Base-by-base conservation (phyloP, 1,140 invertebrate genomes). In the Choristoneura fumiferana region DNA sequence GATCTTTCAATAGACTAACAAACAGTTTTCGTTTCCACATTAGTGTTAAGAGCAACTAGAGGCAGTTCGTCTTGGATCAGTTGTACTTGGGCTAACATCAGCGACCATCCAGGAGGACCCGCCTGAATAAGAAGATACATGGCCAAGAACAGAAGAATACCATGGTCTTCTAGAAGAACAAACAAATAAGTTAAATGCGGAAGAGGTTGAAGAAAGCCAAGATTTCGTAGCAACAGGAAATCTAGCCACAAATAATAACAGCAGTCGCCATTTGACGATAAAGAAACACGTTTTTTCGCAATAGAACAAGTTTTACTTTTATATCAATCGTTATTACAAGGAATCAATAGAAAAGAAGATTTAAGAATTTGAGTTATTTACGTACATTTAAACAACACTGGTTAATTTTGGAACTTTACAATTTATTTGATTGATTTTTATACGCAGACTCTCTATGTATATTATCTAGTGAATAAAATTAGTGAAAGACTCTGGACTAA, bases 221-320 rank as follows among this genome's bases (percentile, higher is more conserved):
- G 76, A 87, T 86, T 87, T 87, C 83, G 78, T 89, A 89, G 73
- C 76, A 69, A 77, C 84, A 62, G 75, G 71, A 71, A 78, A 84
- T 79, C 75, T 89, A 89, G 86, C 58, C 76, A 63, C 61, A 87
- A 79, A 63, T 79, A 86, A 86, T 84, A 77, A 81, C 71, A 82
- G 60, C 70, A 60, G 73, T 65, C 81, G 84, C 81, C 86, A 89
- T 89, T 89, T 89, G 86, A 89, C 86, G 81, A 89, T 89, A 89
- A 89, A 89, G 86, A 79, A 87, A 84, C 81, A 84, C 84, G 84
- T 89, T 89, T 89, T 89, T 89, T 89, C 86, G 86, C 86, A 89
- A 89, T 89, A 89, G 86, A 89, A 89, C 86, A 89, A 89, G 84
- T 89, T 89, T 87, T 87, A 84, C 76, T 77, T 89, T 89, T 86